Conservation (phyloP, 2,113 vertebrate species). For the Mionectes macconnelli region DNA sequence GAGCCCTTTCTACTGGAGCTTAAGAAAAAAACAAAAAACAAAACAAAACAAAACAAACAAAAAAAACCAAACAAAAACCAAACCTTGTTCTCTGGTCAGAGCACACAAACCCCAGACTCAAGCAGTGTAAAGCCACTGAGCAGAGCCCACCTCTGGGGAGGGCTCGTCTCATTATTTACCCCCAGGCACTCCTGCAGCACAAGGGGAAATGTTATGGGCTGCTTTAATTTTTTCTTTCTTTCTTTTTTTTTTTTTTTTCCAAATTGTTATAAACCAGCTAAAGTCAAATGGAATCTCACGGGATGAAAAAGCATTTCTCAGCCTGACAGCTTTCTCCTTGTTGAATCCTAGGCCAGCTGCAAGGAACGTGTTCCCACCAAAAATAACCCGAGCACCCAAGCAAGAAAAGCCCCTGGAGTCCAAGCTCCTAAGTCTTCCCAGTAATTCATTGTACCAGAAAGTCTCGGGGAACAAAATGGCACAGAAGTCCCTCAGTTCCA, state of each 20-base stretch:
- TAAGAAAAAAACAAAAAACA: neutral
- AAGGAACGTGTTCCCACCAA: neutral
- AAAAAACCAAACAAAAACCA: too few species aligned
- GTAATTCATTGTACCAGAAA: neutral
- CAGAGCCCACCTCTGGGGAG: neutral
- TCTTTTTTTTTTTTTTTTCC: neutral
- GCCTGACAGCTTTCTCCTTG: neutral
- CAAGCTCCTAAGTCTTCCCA: neutral
- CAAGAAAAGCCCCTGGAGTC: neutral
- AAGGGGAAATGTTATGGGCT: neutral
- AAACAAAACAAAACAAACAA: too few species aligned
- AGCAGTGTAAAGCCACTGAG: neutral
- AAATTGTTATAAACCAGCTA: neutral
- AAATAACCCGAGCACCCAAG: neutral
- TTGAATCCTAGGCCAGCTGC: neutral
- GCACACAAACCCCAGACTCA: neutral
- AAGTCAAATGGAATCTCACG: conserved; percentile 1
- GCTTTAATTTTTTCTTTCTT: neutral
- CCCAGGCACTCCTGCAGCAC: neutral
- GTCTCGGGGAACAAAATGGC: neutral
- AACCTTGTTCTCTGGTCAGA: neutral
- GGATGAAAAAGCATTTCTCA: conserved; percentile 7
- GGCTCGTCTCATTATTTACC: neutral
- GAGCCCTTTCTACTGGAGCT: neutral
- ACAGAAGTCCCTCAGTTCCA: neutral